These are phyloP conservation scores for Hemithea aestivaria DNA, from an alignment of 2,888 invertebrate genomes.

Conservation along the genomic window DNA sequence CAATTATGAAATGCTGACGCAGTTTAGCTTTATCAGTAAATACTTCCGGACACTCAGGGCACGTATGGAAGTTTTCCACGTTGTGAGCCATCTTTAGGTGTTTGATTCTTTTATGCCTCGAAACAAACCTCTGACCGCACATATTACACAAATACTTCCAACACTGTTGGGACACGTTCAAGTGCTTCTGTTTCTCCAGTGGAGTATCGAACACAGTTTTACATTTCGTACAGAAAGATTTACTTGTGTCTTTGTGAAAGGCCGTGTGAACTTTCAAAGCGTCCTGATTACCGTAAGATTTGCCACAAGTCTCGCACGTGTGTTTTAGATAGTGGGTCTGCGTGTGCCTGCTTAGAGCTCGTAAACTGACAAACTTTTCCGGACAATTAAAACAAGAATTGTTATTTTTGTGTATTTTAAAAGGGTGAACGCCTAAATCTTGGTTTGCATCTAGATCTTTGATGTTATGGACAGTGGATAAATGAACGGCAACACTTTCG, in stretches of 20 bases:
- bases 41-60: conserved; percentile 35
- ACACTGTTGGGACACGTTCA: conserved; percentile 9
- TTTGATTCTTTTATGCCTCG: conserved; percentile 3
- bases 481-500: conserved; percentile 34
- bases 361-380: conserved; percentile 19
- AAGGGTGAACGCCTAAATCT: conserved; percentile 31
- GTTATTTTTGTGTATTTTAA: conserved; percentile 21
- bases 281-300: conserved; percentile 18
- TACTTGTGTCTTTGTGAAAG: conserved; percentile 13
- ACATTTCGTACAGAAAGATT: conserved; percentile 22
- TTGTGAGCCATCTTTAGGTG: conserved; percentile 27
- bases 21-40: conserved; percentile 28
- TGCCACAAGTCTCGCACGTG: conserved; percentile 27
- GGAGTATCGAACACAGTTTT: conserved; percentile 7
- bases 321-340: conserved; percentile 22
- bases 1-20: conserved; percentile 28
- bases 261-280: conserved; percentile 18
- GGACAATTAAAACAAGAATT: conserved; percentile 19
- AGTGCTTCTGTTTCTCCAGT: conserved; percentile 14
- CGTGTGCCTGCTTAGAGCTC: conserved; percentile 23
- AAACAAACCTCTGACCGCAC: conserved; percentile 19
- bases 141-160: conserved; percentile 13
- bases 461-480: conserved; percentile 22
- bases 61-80: conserved; percentile 25
- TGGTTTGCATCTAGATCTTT: conserved; percentile 28